phyloP scores from a whole-genome alignment of 2,888 invertebrate genomes.

The Saturnia pavonia region DNA sequence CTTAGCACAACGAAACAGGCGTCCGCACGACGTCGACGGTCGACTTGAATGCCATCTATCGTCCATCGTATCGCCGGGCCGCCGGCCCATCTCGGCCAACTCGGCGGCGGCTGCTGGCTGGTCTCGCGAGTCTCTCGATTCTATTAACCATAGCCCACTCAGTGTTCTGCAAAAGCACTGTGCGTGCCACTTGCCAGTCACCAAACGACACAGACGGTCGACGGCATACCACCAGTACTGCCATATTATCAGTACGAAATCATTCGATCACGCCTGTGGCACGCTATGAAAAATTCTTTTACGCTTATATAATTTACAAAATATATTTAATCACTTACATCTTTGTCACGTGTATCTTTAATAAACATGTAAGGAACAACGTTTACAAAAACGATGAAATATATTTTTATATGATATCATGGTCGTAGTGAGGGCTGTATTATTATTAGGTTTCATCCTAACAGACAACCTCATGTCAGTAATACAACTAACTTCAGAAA shows the following conservation, averaged over 20 bases:
- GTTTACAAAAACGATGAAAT: background rate
- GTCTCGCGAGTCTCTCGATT: conserved; percentile 8
- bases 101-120: conserved; percentile 30
- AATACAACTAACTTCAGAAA: no score
- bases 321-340: background rate
- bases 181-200: conserved; percentile 6
- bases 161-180: background rate
- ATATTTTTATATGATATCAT: background rate
- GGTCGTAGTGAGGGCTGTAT: background rate
- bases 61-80: no score
- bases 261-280: conserved; percentile 2
- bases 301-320: conserved; percentile 1
- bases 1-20: conserved; percentile 38
- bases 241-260: background rate
- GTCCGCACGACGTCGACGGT: conserved; percentile 60
- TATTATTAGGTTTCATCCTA: background rate
- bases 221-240: background rate
- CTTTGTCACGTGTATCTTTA: background rate
- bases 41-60: conserved; percentile 70
- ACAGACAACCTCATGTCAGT: no score
- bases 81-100: conserved; percentile 32
- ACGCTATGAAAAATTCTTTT: conserved; percentile 1
- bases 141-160: no score
- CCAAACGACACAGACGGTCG: background rate
- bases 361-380: background rate